Percentiles rank a stretch among this genome's conserved stretches.
Conservation (phyloP, 92 coral and sea anemone genomes). For the Metridium senile region DNA sequence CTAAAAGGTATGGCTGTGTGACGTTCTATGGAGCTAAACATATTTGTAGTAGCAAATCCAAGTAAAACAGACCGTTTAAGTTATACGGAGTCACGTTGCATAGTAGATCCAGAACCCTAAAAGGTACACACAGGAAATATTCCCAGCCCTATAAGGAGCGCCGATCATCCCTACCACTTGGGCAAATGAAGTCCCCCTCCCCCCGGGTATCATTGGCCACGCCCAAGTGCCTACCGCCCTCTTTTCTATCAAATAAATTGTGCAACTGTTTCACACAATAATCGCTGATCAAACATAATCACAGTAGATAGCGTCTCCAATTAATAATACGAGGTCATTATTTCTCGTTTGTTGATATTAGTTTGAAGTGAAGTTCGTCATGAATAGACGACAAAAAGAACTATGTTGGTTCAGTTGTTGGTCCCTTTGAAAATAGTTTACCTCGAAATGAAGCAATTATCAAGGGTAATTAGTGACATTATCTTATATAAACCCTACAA, state of each 20-base stretch:
- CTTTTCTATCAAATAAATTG: not conserved
- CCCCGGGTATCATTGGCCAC: not conserved
- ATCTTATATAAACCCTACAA: not conserved
- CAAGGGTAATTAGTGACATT: not conserved
- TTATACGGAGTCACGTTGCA: too few relatives aligned
- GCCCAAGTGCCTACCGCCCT: not conserved
- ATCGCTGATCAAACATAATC: not conserved
- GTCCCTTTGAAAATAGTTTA: slow-evolving; percentile 3
- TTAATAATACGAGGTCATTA: not conserved
- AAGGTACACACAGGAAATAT: too few relatives aligned
- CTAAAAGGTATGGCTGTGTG: too few relatives aligned
- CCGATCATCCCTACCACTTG: too few relatives aligned
- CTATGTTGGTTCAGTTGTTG: not conserved
- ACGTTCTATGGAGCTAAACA: too few relatives aligned
- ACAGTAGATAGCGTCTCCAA: not conserved
- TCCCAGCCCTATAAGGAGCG: too few relatives aligned
- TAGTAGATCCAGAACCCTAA: too few relatives aligned
- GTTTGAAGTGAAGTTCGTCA: not conserved
- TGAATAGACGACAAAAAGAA: not conserved
- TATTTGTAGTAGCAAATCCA: too few relatives aligned
- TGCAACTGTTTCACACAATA: not conserved
- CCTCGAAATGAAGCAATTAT: not conserved
- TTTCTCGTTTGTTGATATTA: not conserved
- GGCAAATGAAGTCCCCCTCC: too few relatives aligned
- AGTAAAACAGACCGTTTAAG: too few relatives aligned